A percentile compares a stretch with the other conserved stretches of the same genome.
These are phyloP conservation scores for Zaprionus ornatus DNA, from an alignment of 1,140 invertebrate genomes.

Conservation along the genomic window DNA sequence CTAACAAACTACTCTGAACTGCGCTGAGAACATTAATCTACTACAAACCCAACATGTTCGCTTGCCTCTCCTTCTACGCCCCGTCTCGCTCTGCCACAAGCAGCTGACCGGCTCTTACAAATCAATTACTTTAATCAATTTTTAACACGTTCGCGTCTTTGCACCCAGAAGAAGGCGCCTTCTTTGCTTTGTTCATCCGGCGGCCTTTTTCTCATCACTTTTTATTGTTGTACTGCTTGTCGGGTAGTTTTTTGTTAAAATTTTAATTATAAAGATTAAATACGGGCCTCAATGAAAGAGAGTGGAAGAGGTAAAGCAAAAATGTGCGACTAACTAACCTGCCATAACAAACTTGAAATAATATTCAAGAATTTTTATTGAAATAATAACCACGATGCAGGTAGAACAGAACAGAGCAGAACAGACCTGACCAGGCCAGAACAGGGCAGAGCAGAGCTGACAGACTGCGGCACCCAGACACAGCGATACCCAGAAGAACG, in stretches of 20 bases:
- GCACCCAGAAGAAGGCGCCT: constrained; percentile 48
- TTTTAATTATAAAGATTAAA: constrained; percentile 82
- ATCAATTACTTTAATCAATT: constrained; percentile 81
- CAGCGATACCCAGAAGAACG: constrained; percentile 11
- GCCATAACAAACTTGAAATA: constrained; percentile 79
- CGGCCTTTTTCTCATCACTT: constrained; percentile 17
- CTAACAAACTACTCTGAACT: constrained; percentile 31
- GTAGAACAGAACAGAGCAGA: constrained; percentile 17
- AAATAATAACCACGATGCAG: constrained; percentile 70
- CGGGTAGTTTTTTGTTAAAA: constrained; percentile 60
- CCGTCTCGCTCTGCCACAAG: neutral
- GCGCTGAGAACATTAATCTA: constrained; percentile 29
- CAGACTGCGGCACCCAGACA: constrained; percentile 28
- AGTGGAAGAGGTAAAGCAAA: constrained; percentile 23
- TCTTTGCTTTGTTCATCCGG: constrained; percentile 23
- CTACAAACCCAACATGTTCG: constrained; percentile 2
- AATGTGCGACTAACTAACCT: constrained; percentile 66
- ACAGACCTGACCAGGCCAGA: neutral
- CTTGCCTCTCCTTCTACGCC: neutral
- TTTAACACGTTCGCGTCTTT: constrained; percentile 74
- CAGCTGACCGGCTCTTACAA: constrained; percentile 44
- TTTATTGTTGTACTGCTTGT: constrained; percentile 16
- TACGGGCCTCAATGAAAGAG: constrained; percentile 39
- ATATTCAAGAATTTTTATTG: constrained; percentile 82
- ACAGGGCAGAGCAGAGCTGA: neutral